Evolutionary conservation across 2,888 invertebrate genomes (phyloP).

Genomic region (Anaspis maculata): DNA sequence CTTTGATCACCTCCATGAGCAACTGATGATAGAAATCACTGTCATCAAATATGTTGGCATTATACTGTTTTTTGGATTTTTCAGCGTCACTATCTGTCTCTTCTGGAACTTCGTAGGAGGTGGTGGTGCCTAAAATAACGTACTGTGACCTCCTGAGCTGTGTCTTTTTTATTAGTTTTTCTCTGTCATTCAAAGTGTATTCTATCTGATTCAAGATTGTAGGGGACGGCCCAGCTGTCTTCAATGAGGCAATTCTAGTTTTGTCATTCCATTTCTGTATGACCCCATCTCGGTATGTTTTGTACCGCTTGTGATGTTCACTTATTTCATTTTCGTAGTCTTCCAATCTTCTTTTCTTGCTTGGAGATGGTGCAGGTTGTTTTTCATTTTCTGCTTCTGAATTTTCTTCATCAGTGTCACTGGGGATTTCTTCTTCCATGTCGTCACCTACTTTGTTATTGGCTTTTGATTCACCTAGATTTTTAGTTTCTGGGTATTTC

Average conservation of each 20-base stretch:
- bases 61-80: too few species aligned
- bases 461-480: slow-evolving; percentile 30
- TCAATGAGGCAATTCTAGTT: slow-evolving; percentile 62
- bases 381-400: slow-evolving; percentile 20
- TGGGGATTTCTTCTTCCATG: slow-evolving; percentile 49
- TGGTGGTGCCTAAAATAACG: slow-evolving; percentile 59
- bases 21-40: slow-evolving; percentile 95
- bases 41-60: slow-evolving; percentile 88
- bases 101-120: too few species aligned
- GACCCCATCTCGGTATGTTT: slow-evolving; percentile 64
- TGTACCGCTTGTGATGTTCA: slow-evolving; percentile 52
- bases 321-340: slow-evolving; percentile 53
- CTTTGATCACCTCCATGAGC: slow-evolving; percentile 84
- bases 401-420: slow-evolving; percentile 44
- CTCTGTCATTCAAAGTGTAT: slow-evolving; percentile 69
- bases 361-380: too few species aligned
- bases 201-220: slow-evolving; percentile 75
- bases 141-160: slow-evolving; percentile 71
- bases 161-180: slow-evolving; percentile 68
- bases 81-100: slow-evolving; percentile 31
- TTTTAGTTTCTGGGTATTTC: slow-evolving; percentile 62
- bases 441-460: slow-evolving; percentile 41
- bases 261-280: slow-evolving; percentile 95
- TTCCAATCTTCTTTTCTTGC: slow-evolving; percentile 48
- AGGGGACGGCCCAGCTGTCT: slow-evolving; percentile 48